Evolutionary conservation across 1,140 invertebrate species (phyloP), one percentile per base, ranked within the genome.

Genomic region (Hesperophylax magnus): DNA sequence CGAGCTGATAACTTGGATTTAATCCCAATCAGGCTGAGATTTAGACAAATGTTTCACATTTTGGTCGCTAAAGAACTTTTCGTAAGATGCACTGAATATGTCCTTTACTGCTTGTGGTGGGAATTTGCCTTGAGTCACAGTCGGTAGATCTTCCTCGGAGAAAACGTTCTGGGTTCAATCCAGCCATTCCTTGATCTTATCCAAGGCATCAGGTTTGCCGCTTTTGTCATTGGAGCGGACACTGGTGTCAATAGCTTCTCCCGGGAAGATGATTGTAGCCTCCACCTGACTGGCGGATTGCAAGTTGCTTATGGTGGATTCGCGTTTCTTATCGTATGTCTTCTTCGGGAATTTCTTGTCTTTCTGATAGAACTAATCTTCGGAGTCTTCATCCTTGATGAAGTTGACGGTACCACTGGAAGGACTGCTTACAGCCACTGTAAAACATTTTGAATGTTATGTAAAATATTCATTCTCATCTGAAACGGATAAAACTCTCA

Each of bases 161-260:
- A 77, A 77, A 2, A 54, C 47, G 17, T 72, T 72, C 24, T 72
- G 52, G 14, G 69, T 54, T n/a, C 18, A 72, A 11, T 74, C 34
- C 22, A 80, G 47, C 78, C 78, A 80, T 14, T 52, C 78, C 27
- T 74, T 80, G 34, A 80, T 69, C 31, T 80, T 80, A 18, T 74
- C 18, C 9, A 74, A 3, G 4, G 56, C 11, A 39, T 74, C 53
- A 22, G 47, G 52, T 15, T 80, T 74, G 31, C 15, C 8, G 8
- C 47, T 22, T 34, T 74, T 61, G 39, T 8, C 18, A 9, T 22
- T 18, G 39, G 53, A 9, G 9, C 20, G 5, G 20, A 8, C 4
- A 27, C 31, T 14, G 15, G 9, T 11, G n/a, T 39, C 53, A 11
- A 78, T 78, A 17, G 6, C 56, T 60, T 80, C 78, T 20, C 78